Evolutionary conservation across 2,888 invertebrate genomes (phyloP), one percentile per base, ranked within the genome.

Genomic region (Eupithecia inturbata): DNA sequence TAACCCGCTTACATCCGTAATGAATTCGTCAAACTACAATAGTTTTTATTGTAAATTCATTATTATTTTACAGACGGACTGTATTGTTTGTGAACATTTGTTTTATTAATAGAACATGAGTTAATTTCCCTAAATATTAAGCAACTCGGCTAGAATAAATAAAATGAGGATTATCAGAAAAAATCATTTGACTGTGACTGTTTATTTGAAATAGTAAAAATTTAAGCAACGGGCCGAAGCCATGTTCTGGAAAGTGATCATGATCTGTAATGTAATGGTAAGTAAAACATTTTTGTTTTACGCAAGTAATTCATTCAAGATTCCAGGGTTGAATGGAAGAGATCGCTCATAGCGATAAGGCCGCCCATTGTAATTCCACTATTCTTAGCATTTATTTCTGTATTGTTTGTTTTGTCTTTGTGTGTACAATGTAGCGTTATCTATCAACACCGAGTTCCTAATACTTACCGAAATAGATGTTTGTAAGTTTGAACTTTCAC

Each of bases 241-340:
- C n/a, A n/a, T n/a, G n/a, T n/a, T n/a, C n/a, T n/a, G n/a, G n/a
- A n/a, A n/a, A n/a, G n/a, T n/a, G n/a, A n/a, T n/a, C n/a, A n/a
- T 87, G 80, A 71, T 85, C 74, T 83, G 80, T 16, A 71, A 72
- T 41, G 87, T 86, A 19, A 62, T 31, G 62, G 62, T 62, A 19
- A 31, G 62, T 62, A 5, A 7, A 49, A 53, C n/a, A 53, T 53
- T 53, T 22, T 22, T 22, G 7, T 53, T 39, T 39, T 19, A 45
- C 41, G 41, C 39, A 39, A 14, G 39, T 45, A 0, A 45, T 45
- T 16, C 39, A 16, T 16, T 41, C 4, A 41, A 41, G 41, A 4
- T 45, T 45, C 4, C 39, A 39, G 19, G 45, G 45, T 19, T 45
- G 45, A 19, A 19, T 45, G 19, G 19, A 41, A 41, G 41, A 19